Evolutionary conservation across 2,113 vertebrate species (phyloP), one percentile per base, ranked within the genome.

Genomic region (Vanacampus margaritifer): DNA sequence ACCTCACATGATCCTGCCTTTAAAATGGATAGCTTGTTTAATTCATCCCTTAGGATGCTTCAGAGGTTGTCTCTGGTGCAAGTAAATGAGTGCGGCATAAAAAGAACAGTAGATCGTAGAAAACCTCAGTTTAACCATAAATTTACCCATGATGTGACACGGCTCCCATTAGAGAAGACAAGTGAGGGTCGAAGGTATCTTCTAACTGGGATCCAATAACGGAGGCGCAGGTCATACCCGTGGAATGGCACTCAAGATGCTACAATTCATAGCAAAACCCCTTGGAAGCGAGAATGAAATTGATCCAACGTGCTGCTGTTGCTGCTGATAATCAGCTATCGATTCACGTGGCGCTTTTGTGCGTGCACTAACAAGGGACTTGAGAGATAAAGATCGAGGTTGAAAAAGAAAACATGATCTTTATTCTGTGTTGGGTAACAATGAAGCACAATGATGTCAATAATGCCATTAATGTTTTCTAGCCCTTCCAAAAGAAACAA

Each of bases 311-410:
- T 2, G 12, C 61, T 53, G 64, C 68, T 58, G 62, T 64, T 57
- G 75, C 32, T 67, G 69, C 60, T 35, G 43, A 84, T 80, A 87
- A 84, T 87, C 81, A 80, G 53, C 69, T 78, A 88, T 84, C 72
- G 89, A 90, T 88, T 66, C 19, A 63, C 57, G 50, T 63, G 1
- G 5, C 16, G 13, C 13, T 79, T 73, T 59, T 56, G 59, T 62
- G 54, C 65, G 21, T 48, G 19, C 46, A 21, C 78, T 12, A 16
- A 75, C 73, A 78, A 78, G 69, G 71, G 69, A 70, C 56, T 60
- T 37, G 35, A 36, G 60, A 84, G 67, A 70, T 76, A 71, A 78
- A 74, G 61, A 69, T 66, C 37, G 37, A 64, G 58, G 59, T 53
- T 56, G 41, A 71, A 61, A 36, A 50, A 54, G 46, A 51, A 59